A percentile compares a stretch with the other conserved stretches of the same genome.
Conservation (phyloP, 2,113 vertebrate species). For the Psophia crepitans region DNA sequence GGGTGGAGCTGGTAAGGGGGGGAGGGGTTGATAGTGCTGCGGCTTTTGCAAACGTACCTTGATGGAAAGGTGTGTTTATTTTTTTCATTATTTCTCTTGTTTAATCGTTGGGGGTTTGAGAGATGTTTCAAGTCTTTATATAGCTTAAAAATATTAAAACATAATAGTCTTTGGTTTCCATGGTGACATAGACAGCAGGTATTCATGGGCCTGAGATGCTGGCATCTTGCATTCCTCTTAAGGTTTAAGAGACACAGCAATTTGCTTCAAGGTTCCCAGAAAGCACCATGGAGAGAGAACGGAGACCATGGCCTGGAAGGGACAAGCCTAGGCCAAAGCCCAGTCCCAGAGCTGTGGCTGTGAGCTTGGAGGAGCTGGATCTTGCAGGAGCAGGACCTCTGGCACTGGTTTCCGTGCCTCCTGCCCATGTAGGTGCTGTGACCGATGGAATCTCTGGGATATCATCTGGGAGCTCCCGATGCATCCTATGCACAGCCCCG, state of each 20-base stretch:
- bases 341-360: neutral
- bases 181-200: neutral
- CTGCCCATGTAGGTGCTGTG: neutral
- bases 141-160: constrained; percentile 4
- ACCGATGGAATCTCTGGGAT: neutral
- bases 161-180: neutral
- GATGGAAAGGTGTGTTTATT: neutral
- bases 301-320: neutral
- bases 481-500: neutral
- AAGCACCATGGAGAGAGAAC: neutral
- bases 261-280: neutral
- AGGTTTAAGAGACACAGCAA: neutral
- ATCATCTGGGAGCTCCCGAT: neutral
- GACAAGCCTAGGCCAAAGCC: neutral
- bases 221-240: neutral
- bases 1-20: neutral
- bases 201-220: neutral
- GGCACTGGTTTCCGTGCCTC: neutral
- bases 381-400: neutral
- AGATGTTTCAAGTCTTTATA: neutral
- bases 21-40: neutral
- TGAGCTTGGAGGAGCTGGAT: neutral
- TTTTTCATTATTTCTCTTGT: neutral
- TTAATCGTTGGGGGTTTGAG: rapidly evolving
- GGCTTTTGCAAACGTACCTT: neutral